Evolutionary conservation across 2,888 invertebrate genomes (phyloP), one percentile per base, ranked within the genome.

Genomic region (Parnassius mnemosyne): DNA sequence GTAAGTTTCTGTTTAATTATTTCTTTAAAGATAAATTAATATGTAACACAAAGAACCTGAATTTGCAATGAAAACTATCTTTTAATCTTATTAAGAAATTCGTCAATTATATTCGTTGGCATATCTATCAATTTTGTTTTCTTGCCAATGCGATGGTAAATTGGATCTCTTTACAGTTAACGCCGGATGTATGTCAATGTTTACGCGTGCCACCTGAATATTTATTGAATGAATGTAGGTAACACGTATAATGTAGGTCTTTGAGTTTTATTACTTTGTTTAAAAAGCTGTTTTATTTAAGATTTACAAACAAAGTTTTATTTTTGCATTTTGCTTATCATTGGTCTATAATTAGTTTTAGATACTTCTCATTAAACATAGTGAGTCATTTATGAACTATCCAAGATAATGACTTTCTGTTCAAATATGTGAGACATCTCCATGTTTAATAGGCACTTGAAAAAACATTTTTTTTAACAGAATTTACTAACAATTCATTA

Each of bases 1-100:
- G 94, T 93, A 89, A 92, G 93, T 87, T 70, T 64, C 9, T n/a
- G 11, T 41, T 9, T 42, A 47, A 43, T 52, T 61, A 65, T 61
- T 61, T 65, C 52, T 25, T 47, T 34, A 7, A 7, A 34, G 7
- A 16, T 16, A 16, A n/a, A 16, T 16, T 16, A 16, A 16, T 16
- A 16, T 16, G 1, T 16, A 16, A 16, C 16, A 16, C 16, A 16
- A 16, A 16, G 16, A 16, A 16, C 16, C 16, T 16, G 16, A 34
- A 34, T 5, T 34, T 7, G 34, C 5, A 34, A 34, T 51, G 20
- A 16, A 57, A 34, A 20, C 5, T 43, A 16, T 9, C 0, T 1
- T 12, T 54, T 5, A n/a, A 54, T 9, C n/a, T 44, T 43, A 16
- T 20, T 44, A 20, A 41, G 13, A 49, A n/a, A n/a, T 41, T 47